phyloP scores from a whole-genome alignment of 1,140 invertebrate genomes.

The Hestina assimilis region DNA sequence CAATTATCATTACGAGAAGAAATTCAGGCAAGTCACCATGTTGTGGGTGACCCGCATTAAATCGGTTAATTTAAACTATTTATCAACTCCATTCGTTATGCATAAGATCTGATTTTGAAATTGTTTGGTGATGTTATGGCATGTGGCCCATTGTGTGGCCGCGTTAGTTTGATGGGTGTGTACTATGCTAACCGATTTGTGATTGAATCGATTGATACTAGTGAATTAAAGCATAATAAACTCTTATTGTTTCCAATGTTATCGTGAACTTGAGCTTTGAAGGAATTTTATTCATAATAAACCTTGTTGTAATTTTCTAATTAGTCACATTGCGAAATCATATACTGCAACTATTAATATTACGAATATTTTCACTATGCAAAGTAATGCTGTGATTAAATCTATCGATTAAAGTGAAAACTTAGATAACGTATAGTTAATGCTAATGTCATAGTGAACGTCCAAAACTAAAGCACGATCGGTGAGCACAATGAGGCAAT shows the following conservation, averaged over 20 bases:
- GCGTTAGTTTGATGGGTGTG: slow-evolving; percentile 72
- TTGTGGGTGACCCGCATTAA: slow-evolving; percentile 76
- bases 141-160: slow-evolving; percentile 61
- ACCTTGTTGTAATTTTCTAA: no score
- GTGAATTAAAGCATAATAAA: slow-evolving; percentile 23
- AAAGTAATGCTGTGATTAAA: no score
- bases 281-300: background rate
- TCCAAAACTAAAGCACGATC: slow-evolving; percentile 56
- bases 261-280: background rate
- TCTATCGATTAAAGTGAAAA: slow-evolving; percentile 17
- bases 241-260: slow-evolving; percentile 15
- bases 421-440: slow-evolving; percentile 14
- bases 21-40: slow-evolving; percentile 67
- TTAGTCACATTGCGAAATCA: no score
- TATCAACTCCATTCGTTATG: slow-evolving; percentile 77
- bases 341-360: background rate
- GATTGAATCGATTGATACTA: slow-evolving; percentile 63
- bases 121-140: slow-evolving; percentile 76
- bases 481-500: slow-evolving; percentile 62
- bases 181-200: slow-evolving; percentile 64
- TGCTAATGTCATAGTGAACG: slow-evolving; percentile 42
- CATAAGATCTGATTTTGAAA: slow-evolving; percentile 77
- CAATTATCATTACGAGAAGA: slow-evolving; percentile 75
- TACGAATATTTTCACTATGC: no score
- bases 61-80: slow-evolving; percentile 79